Conservation (phyloP, 2,888 invertebrate genomes). For the Pachydiplax longipennis region DNA sequence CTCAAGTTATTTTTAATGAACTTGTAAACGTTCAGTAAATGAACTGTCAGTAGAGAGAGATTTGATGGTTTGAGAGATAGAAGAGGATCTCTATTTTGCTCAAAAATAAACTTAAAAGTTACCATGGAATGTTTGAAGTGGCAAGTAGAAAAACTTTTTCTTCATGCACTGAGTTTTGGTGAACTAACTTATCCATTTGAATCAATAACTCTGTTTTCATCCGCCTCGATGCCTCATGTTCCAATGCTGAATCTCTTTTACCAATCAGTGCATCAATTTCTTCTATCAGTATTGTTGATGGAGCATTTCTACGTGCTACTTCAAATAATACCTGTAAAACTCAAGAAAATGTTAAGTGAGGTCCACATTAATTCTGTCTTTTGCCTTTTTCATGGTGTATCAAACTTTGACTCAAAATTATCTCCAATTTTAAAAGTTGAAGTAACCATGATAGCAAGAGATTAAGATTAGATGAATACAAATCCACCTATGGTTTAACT, state of each 20-base stretch:
- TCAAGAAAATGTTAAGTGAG: not conserved
- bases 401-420: not conserved
- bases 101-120: slow-evolving; percentile 48
- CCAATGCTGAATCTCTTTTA: slow-evolving; percentile 64
- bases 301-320: slow-evolving; percentile 82
- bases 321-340: slow-evolving; percentile 79
- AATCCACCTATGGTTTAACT: not conserved
- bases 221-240: slow-evolving; percentile 86
- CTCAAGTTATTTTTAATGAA: too few species aligned
- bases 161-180: slow-evolving; percentile 58
- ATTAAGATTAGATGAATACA: not conserved
- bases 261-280: slow-evolving; percentile 89
- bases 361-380: not conserved
- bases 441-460: not conserved
- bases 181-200: slow-evolving; percentile 80
- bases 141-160: slow-evolving; percentile 81
- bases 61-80: too few species aligned
- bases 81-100: too few species aligned
- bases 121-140: slow-evolving; percentile 93
- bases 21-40: too few species aligned
- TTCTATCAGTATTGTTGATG: slow-evolving; percentile 91
- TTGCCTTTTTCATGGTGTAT: too few species aligned
- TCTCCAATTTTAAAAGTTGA: not conserved
- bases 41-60: too few species aligned
- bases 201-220: slow-evolving; percentile 89